Evolutionary conservation across 2,888 invertebrate genomes (phyloP).

Genomic region (Lepidocyrtinus sp.): DNA sequence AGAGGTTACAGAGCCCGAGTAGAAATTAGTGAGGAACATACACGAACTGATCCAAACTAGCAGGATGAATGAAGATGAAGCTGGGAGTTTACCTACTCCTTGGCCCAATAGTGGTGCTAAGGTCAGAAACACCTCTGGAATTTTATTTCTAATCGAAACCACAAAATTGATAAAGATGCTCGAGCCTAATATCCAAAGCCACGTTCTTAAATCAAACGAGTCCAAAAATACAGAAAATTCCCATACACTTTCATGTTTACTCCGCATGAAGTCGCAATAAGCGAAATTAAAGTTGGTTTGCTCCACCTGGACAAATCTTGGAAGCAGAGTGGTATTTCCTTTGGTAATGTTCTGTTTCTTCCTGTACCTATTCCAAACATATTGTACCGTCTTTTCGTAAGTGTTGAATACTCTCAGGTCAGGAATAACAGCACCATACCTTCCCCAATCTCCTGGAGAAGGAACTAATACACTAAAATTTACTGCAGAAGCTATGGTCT

Average conservation of each 20-base stretch:
- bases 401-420: not conserved
- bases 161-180: too few species aligned
- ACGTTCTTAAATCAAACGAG: too few species aligned
- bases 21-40: not conserved
- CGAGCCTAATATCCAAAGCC: too few species aligned
- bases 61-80: not conserved
- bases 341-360: not conserved
- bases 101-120: too few species aligned
- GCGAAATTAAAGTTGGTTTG: not conserved
- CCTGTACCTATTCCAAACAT: not conserved
- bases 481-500: too few species aligned
- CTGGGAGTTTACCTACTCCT: too few species aligned
- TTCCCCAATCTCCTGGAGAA: too few species aligned
- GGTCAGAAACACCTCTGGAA: too few species aligned
- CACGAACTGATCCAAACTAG: not conserved
- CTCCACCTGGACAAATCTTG: not conserved
- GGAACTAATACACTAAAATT: too few species aligned
- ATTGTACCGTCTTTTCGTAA: not conserved
- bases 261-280: not conserved
- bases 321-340: not conserved
- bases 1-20: conserved; percentile 2
- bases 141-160: too few species aligned
- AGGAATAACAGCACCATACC: too few species aligned
- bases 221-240: too few species aligned
- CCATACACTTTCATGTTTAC: not conserved